Evolutionary conservation across 2,888 invertebrate genomes (phyloP), one percentile per base, ranked within the genome.

Genomic region (Hipparchia sbordonii): DNA sequence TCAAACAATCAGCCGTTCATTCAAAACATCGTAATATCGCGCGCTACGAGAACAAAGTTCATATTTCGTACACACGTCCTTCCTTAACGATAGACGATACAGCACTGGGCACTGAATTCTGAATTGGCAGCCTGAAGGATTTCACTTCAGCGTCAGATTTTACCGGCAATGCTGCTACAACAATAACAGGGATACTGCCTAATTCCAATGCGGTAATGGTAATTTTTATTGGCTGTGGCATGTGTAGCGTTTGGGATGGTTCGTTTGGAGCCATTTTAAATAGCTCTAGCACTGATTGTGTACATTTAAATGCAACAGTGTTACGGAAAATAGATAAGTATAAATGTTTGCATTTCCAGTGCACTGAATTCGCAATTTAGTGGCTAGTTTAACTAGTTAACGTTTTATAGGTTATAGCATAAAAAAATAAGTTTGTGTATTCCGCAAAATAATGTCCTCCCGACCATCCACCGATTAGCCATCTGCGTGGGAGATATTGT

Each of bases 81-180:
- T 72, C 77, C 84, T 79, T 80, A 77, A 77, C 80, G 79, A 81
- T 78, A 79, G 82, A 77, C 76, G 76, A 76, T 75, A 77, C 72
- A 72, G 72, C 33, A 62, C 67, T 67, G 74, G 71, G 72, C 72
- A 72, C 48, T 48, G 76, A 74, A 13, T 13, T 8, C 8, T 8
- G 81, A 39, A 39, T 39, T 39, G 39, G 39, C 39, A 78, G 75
- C 69, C 68, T 69, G 52, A 69, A 69, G 69, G 69, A 69, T 69
- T 8, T 12, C 52, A n/a, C 56, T 69, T 54, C 74, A 77, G 76
- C 76, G 78, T 81, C 82, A 82, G 82, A 85, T 84, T 85, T 83
- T 78, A 82, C 81, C 71, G 76, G 70, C 71, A 77, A 80, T 81
- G 57, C 65, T 10, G 52, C 51, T 65, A 72, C 79, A 81, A 77